Percentiles rank a stretch among this genome's conserved stretches.
Evolutionary conservation across 2,113 vertebrate genomes (phyloP).

Genomic region (Pollimyrus isidori): DNA sequence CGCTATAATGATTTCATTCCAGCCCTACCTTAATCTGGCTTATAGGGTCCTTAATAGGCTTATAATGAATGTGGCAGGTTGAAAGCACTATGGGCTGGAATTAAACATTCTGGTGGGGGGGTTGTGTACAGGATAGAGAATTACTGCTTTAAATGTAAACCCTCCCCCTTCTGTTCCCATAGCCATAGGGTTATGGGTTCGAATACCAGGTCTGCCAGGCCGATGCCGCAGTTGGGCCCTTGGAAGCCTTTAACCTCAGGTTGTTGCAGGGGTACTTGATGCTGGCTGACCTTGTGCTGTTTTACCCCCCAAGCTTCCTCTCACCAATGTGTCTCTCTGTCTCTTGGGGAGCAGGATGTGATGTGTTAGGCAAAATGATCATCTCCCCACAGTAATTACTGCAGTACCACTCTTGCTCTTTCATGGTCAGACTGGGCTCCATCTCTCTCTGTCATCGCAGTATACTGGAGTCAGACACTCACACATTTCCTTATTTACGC

Average conservation of each 20-base stretch:
- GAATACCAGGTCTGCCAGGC: neutral
- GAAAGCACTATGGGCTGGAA: no score
- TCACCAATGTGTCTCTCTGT: neutral
- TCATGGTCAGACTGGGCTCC: neutral
- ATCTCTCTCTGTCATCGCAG: neutral
- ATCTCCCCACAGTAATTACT: neutral
- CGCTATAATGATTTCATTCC: no score
- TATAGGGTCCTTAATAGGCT: no score
- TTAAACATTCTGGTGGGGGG: no score
- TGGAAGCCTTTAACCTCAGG: neutral
- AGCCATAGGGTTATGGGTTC: neutral
- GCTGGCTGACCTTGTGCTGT: neutral
- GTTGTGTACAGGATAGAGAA: no score
- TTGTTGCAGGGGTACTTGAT: neutral
- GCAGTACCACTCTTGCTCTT: neutral
- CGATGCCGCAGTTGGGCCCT: no score
- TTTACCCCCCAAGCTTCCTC: neutral
- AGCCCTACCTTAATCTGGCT: no score
- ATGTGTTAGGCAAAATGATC: neutral
- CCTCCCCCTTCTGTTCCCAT: neutral
- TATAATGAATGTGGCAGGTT: no score
- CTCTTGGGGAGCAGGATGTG: neutral
- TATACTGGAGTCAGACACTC: neutral
- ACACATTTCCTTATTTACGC: neutral
- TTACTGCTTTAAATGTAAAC: neutral